These are phyloP conservation scores for Callithrix jacchus DNA, from an alignment of 2,113 vertebrate genomes.

Conservation along the genomic window DNA sequence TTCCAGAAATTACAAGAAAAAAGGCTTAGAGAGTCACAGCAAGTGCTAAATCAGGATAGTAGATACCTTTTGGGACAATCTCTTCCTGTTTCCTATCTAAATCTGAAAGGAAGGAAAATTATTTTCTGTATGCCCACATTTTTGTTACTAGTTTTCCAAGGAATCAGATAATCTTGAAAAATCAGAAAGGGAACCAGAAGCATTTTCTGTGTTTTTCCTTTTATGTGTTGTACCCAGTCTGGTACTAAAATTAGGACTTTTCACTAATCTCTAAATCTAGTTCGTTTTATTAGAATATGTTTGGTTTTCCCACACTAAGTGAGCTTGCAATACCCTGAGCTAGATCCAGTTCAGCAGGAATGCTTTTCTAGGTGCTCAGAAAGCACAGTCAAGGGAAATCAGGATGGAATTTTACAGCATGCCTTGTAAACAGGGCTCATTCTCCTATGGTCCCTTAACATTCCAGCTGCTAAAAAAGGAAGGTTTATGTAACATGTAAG, in stretches of 20 bases:
- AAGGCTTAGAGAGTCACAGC: neutral
- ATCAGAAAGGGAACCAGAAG: neutral
- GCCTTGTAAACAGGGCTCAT: neutral
- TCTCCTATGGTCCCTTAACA: neutral
- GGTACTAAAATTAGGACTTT: neutral
- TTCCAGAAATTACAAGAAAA: neutral
- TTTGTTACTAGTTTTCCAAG: neutral
- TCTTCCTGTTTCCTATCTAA: neutral
- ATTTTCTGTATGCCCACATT: neutral
- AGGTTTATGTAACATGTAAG: neutral
- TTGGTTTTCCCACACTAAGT: neutral
- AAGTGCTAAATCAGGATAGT: neutral
- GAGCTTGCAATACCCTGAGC: neutral
- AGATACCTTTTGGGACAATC: neutral
- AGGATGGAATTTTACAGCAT: rapidly evolving
- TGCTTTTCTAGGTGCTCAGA: neutral
- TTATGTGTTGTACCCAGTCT: neutral
- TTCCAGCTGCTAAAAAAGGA: neutral
- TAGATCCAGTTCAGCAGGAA: neutral
- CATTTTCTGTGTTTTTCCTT: neutral
- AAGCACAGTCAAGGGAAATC: too few relatives aligned
- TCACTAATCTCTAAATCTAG: neutral
- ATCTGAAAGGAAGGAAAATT: neutral
- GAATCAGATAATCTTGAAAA: neutral
- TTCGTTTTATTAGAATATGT: neutral